phyloP scores from a whole-genome alignment of 2,797 vertebrate species.

The Gila robusta region DNA sequence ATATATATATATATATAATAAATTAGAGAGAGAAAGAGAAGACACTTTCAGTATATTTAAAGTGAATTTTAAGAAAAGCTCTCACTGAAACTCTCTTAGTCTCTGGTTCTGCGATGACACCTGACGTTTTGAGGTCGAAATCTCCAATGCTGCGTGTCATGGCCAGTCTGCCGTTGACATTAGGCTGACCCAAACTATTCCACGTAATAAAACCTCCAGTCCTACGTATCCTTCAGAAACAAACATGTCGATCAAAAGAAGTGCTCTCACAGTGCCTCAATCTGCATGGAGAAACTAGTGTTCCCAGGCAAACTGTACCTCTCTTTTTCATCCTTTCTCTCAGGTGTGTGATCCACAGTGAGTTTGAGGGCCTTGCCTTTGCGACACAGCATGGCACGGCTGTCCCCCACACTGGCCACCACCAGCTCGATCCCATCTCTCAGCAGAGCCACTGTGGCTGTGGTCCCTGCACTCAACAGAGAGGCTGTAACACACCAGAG shows the following conservation, averaged over 20 bases:
- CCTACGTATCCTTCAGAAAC: slow-evolving; percentile 84
- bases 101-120: slow-evolving; percentile 96
- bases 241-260: not conserved
- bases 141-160: slow-evolving; percentile 99
- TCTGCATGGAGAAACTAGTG: not conserved
- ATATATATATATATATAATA: not conserved
- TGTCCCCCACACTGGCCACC: slow-evolving; percentile 96
- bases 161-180: slow-evolving; percentile 94
- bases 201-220: slow-evolving; percentile 92
- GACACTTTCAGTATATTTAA: not conserved
- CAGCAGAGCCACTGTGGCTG: slow-evolving; percentile 95
- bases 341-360: slow-evolving; percentile 94
- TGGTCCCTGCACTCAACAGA: slow-evolving; percentile 86
- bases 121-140: slow-evolving; percentile 90
- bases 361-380: slow-evolving; percentile 93
- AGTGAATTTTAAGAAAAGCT: slow-evolving; percentile 4
- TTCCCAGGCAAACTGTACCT: slow-evolving; percentile 77
- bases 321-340: slow-evolving; percentile 96
- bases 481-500: slow-evolving; percentile 78
- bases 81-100: slow-evolving; percentile 88
- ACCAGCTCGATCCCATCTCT: slow-evolving; percentile 95
- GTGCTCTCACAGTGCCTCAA: not conserved
- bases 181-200: slow-evolving; percentile 96
- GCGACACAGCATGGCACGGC: slow-evolving; percentile 93
- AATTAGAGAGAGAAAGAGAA: not conserved